Conservation (phyloP, 2,888 invertebrate genomes). For the Apamea monoglypha region DNA sequence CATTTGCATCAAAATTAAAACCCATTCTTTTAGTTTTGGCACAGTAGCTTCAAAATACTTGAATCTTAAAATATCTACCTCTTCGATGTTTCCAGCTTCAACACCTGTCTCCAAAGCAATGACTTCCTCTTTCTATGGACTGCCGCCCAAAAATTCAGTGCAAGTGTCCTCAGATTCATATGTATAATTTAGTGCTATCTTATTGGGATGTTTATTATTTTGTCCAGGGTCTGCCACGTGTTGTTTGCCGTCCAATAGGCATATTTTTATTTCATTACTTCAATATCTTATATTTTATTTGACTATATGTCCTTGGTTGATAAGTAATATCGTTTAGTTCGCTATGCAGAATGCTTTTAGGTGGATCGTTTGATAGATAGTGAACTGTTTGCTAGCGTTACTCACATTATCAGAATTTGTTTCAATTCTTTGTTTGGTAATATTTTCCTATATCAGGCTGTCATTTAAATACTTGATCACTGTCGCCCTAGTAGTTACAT, state of each 20-base stretch:
- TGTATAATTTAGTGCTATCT: conserved; percentile 59
- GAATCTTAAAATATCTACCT: conserved; percentile 37
- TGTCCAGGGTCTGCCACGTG: conserved; percentile 49
- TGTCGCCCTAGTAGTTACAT: background rate
- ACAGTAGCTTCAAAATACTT: conserved; percentile 28
- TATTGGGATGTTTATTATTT: conserved; percentile 60
- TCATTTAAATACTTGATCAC: background rate
- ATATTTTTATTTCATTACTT: conserved; percentile 49
- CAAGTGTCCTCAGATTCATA: conserved; percentile 52
- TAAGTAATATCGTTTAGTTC: conserved; percentile 25
- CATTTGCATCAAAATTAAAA: conserved; percentile 26
- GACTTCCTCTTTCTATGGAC: conserved; percentile 69
- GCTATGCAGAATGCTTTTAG: conserved; percentile 22
- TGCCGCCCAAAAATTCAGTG: conserved; percentile 70
- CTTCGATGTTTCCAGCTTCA: conserved; percentile 53
- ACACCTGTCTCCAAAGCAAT: conserved; percentile 66
- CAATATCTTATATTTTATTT: conserved; percentile 44
- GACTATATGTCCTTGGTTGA: conserved; percentile 57
- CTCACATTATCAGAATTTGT: conserved; percentile 31
- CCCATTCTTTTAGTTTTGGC: conserved; percentile 31
- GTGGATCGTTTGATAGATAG: conserved; percentile 19
- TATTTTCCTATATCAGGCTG: conserved; percentile 7
- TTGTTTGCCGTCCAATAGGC: conserved; percentile 40
- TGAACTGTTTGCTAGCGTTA: conserved; percentile 14
- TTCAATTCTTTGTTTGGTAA: conserved; percentile 23